Conservation (phyloP, 2,113 vertebrate species). For the Mastomys natalensis region DNA sequence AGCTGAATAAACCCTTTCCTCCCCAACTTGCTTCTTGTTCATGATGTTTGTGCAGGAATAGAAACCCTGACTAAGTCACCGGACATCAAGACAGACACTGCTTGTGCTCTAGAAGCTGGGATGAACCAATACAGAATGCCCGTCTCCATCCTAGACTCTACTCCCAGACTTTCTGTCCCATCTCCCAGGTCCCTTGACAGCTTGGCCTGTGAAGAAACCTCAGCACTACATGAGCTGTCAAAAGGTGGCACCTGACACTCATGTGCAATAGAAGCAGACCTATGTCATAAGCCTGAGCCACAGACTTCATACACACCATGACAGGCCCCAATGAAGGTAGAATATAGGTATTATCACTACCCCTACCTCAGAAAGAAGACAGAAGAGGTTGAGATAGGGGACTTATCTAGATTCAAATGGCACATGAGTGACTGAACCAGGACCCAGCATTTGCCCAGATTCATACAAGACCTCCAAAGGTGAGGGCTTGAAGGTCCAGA, state of each 20-base stretch:
- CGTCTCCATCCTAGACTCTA: background rate
- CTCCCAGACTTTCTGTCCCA: background rate
- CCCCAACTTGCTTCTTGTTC: no score
- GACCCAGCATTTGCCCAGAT: background rate
- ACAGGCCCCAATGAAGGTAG: background rate
- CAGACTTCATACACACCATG: rapidly evolving
- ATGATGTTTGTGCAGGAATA: no score
- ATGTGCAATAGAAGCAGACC: rapidly evolving
- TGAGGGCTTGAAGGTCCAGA: background rate
- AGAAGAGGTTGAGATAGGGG: background rate
- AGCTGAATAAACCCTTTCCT: no score
- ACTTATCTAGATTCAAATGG: background rate
- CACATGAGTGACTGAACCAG: rapidly evolving
- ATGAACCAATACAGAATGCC: background rate
- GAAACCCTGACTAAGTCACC: no score
- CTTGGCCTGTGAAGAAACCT: background rate
- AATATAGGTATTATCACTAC: background rate
- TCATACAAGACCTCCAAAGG: background rate
- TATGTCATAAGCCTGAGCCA: rapidly evolving
- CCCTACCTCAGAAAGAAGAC: background rate
- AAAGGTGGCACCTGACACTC: background rate
- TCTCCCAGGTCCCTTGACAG: background rate
- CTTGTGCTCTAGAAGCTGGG: no score
- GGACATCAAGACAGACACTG: no score
- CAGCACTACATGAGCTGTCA: background rate